These are phyloP conservation scores for Umimayanthus chanpuru DNA, from an alignment of 92 coral and sea anemone genomes.

Conservation along the genomic window DNA sequence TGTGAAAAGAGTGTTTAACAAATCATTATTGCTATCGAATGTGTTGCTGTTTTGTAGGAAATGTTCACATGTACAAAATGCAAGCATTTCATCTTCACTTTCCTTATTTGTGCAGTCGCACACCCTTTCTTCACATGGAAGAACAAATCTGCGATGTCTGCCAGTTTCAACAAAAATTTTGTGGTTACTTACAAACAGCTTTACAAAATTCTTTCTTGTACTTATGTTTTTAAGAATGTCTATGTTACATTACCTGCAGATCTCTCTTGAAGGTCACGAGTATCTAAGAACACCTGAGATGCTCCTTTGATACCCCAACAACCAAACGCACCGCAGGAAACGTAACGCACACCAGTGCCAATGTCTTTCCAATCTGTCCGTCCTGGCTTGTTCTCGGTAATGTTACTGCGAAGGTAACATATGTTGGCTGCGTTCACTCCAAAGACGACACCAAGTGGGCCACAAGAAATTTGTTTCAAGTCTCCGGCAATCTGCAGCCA, in stretches of 20 bases:
- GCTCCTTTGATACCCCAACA: neutral
- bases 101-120: too few species aligned
- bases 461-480: neutral
- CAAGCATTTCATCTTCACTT: too few species aligned
- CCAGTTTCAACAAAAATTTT: too few species aligned
- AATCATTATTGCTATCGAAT: too few species aligned
- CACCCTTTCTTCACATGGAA: too few species aligned
- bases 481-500: neutral
- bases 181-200: too few species aligned
- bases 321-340: constrained; percentile 10
- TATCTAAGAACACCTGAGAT: neutral
- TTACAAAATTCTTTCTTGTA: too few species aligned
- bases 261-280: neutral
- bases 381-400: neutral
- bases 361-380: neutral
- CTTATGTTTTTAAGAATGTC: too few species aligned
- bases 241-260: neutral
- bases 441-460: neutral
- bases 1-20: too few species aligned
- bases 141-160: too few species aligned
- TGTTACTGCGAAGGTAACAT: neutral
- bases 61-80: too few species aligned
- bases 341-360: neutral
- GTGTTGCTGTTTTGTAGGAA: too few species aligned
- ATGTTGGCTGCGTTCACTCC: neutral